Evolutionary conservation across 2,797 vertebrate species (phyloP).

Genomic region (Micromesistius poutassou): DNA sequence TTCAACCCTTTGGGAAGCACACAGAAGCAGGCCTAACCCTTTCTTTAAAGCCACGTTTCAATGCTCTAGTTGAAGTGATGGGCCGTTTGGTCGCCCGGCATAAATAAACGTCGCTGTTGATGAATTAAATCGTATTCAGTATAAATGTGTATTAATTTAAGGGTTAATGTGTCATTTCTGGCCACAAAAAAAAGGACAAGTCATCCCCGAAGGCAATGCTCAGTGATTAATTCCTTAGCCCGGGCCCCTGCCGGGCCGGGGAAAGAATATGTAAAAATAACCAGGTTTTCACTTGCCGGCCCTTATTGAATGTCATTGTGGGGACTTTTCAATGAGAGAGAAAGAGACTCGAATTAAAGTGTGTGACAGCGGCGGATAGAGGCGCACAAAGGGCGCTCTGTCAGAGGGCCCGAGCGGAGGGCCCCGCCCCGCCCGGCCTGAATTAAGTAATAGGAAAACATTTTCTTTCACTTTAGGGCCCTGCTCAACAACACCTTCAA

Average conservation of each 20-base stretch:
- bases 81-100: background rate
- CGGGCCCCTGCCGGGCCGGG: slow-evolving; percentile 84
- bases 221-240: slow-evolving; percentile 89
- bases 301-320: slow-evolving; percentile 99
- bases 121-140: slow-evolving; percentile 8
- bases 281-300: slow-evolving; percentile 95
- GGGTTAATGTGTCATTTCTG: slow-evolving; percentile 76
- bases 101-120: background rate
- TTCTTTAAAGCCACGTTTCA: background rate
- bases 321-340: slow-evolving; percentile 99
- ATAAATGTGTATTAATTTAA: slow-evolving; percentile 65
- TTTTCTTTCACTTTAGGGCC: slow-evolving; percentile 98
- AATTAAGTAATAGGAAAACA: slow-evolving; percentile 99
- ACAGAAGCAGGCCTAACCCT: background rate
- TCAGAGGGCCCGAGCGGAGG: slow-evolving; percentile 96
- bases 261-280: slow-evolving; percentile 98
- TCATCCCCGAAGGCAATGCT: slow-evolving; percentile 81
- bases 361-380: slow-evolving; percentile 99
- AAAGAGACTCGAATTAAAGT: slow-evolving; percentile 99
- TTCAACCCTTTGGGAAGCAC: background rate
- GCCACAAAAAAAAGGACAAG: slow-evolving; percentile 69
- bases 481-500: slow-evolving; percentile 90
- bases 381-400: slow-evolving; percentile 99
- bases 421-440: slow-evolving; percentile 95
- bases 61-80: background rate